Percentiles rank a stretch among this genome's conserved stretches.
Evolutionary conservation across 2,888 invertebrate species (phyloP).

Genomic region (Herminia tarsipennalis): DNA sequence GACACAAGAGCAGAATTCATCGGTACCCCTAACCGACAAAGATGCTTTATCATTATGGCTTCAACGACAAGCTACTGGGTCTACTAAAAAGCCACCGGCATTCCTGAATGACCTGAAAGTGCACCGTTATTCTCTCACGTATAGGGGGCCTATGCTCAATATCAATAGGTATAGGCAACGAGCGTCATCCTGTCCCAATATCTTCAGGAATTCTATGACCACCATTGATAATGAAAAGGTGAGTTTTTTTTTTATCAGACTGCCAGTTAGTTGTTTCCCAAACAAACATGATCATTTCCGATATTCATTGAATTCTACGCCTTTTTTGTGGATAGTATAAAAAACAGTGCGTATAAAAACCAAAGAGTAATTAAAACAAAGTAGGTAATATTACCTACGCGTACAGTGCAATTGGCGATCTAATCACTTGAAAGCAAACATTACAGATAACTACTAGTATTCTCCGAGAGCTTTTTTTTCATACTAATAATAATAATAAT

Average conservation of each 20-base stretch:
- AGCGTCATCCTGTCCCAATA: slow-evolving; percentile 96
- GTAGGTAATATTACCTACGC: too few species aligned
- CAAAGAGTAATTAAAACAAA: too few species aligned
- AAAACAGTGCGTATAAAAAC: too few species aligned
- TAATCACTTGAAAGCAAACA: too few species aligned
- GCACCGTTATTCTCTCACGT: slow-evolving; percentile 92
- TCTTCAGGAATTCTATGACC: slow-evolving; percentile 94
- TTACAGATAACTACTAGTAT: too few species aligned
- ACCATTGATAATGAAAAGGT: slow-evolving; percentile 93
- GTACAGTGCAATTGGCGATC: too few species aligned
- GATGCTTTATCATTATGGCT: slow-evolving; percentile 85
- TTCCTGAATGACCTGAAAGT: slow-evolving; percentile 90
- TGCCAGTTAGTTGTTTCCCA: too few species aligned
- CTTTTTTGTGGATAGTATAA: too few species aligned
- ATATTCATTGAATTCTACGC: too few species aligned
- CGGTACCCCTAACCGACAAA: slow-evolving; percentile 67
- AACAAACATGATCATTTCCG: too few species aligned
- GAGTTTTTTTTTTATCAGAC: slow-evolving; percentile 25
- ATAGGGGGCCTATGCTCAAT: slow-evolving; percentile 94
- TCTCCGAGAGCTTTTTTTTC: too few species aligned
- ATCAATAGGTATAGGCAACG: slow-evolving; percentile 92
- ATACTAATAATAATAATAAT: too few species aligned
- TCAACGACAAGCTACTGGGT: slow-evolving; percentile 78
- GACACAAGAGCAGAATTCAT: slow-evolving; percentile 44
- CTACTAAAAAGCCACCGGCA: slow-evolving; percentile 85